Evolutionary conservation across 2,113 vertebrate species (phyloP).

Genomic region (Myotis brandtii): DNA sequence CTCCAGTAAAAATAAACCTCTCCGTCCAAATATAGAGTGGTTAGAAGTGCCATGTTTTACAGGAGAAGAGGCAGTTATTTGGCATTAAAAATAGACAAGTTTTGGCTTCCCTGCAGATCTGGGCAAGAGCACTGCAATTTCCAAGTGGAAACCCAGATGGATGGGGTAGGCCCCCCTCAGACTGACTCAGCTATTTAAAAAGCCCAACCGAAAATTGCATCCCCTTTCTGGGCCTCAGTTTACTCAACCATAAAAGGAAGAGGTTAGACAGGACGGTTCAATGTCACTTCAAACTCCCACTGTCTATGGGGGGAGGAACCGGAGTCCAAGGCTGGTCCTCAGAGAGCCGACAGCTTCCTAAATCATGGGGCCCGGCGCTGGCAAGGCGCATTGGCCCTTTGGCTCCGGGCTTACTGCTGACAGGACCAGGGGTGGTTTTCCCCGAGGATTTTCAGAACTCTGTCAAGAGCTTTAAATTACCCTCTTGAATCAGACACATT

Average conservation of each 20-base stretch:
- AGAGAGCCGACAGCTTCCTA: not conserved
- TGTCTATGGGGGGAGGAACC: not conserved
- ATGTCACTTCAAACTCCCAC: not conserved
- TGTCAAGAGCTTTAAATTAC: conserved; percentile 27
- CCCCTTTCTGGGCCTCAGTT: conserved; percentile 32
- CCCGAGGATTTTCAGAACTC: conserved; percentile 38
- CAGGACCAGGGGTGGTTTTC: not conserved
- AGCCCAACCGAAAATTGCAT: not conserved
- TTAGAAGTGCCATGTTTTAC: conserved; percentile 75
- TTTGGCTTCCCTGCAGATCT: conserved; percentile 60
- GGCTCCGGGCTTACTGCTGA: not conserved
- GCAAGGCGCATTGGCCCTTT: not conserved
- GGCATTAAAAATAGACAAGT: conserved; percentile 74
- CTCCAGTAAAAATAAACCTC: conserved; percentile 77
- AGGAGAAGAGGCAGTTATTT: conserved; percentile 71
- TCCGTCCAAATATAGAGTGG: conserved; percentile 71
- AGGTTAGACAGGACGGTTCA: not conserved
- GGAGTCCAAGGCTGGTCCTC: not conserved
- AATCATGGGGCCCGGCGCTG: not conserved
- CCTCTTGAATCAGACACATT: conserved; percentile 33
- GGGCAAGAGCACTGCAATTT: conserved; percentile 58
- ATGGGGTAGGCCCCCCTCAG: not conserved
- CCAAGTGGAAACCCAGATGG: conserved; percentile 67
- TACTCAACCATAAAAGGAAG: not conserved
- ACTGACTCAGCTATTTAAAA: conserved; percentile 64